These are phyloP conservation scores for Pinctada fucata DNA, from an alignment of 2,888 invertebrate genomes.

Conservation along the genomic window DNA sequence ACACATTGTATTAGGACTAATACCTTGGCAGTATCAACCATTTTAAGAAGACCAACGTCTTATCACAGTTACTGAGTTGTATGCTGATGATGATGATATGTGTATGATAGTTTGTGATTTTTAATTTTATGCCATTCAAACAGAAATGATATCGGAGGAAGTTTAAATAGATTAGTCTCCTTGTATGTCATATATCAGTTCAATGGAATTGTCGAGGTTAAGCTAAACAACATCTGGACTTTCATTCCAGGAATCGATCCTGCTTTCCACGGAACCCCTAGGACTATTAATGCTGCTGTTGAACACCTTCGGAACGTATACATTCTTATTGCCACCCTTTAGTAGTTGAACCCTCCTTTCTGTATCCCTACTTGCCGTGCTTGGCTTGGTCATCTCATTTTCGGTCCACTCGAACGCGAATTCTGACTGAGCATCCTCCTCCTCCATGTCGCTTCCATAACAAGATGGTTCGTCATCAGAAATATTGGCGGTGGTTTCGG, in stretches of 20 bases:
- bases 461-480: slow-evolving; percentile 10
- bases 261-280: slow-evolving; percentile 22
- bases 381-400: slow-evolving; percentile 8
- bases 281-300: slow-evolving; percentile 39
- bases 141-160: too few species aligned
- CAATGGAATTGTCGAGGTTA: neutral
- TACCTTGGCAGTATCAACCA: too few species aligned
- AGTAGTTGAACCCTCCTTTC: neutral
- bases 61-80: too few species aligned
- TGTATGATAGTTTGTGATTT: too few species aligned
- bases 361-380: neutral
- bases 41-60: too few species aligned
- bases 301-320: slow-evolving; percentile 32
- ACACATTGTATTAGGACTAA: too few species aligned
- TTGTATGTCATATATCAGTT: too few species aligned
- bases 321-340: neutral
- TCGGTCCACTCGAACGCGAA: slow-evolving; percentile 56
- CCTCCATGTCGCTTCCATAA: slow-evolving; percentile 49
- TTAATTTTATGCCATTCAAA: too few species aligned
- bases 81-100: too few species aligned
- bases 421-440: slow-evolving; percentile 57
- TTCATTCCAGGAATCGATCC: slow-evolving; percentile 33
- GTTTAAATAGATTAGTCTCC: too few species aligned
- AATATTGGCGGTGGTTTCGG: neutral
- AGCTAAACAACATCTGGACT: slow-evolving; percentile 34